Evolutionary conservation across 1,140 invertebrate genomes (phyloP).

Genomic region (Drosophila equinoxialis): DNA sequence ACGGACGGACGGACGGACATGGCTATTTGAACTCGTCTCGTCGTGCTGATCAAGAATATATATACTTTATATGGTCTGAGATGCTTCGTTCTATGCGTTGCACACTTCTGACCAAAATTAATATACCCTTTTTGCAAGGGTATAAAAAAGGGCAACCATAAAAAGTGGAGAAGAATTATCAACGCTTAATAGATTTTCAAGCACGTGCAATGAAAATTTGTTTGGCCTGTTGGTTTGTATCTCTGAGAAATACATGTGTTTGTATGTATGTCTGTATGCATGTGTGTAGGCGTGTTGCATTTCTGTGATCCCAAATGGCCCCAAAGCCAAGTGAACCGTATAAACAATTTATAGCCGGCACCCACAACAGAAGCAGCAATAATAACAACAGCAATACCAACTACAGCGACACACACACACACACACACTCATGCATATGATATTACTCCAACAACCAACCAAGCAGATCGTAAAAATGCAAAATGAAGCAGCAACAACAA

Average conservation of each 20-base stretch:
- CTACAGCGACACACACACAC: conserved; percentile 33
- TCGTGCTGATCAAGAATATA: no score
- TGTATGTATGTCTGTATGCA: conserved; percentile 12
- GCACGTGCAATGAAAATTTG: conserved; percentile 71
- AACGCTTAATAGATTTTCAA: conserved; percentile 76
- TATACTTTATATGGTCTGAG: no score
- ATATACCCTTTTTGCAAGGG: no score
- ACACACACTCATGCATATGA: conserved; percentile 46
- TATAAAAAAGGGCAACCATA: conserved; percentile 1
- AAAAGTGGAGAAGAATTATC: conserved; percentile 52
- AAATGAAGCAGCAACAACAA: conserved; percentile 60
- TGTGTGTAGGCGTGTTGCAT: conserved; percentile 33
- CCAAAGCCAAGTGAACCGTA: conserved; percentile 79
- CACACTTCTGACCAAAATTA: no score
- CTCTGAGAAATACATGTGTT: not conserved
- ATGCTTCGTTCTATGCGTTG: no score
- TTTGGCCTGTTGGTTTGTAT: conserved; percentile 42
- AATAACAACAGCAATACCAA: conserved; percentile 28
- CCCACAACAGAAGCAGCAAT: conserved; percentile 49
- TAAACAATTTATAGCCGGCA: conserved; percentile 77
- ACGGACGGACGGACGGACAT: no score
- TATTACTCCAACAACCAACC: conserved; percentile 52
- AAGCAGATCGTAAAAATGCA: conserved; percentile 74
- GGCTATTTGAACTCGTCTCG: no score
- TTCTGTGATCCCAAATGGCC: conserved; percentile 73